Base-by-base conservation (phyloP, 1,140 invertebrate genomes). In the Camponotus pennsylvanicus region DNA sequence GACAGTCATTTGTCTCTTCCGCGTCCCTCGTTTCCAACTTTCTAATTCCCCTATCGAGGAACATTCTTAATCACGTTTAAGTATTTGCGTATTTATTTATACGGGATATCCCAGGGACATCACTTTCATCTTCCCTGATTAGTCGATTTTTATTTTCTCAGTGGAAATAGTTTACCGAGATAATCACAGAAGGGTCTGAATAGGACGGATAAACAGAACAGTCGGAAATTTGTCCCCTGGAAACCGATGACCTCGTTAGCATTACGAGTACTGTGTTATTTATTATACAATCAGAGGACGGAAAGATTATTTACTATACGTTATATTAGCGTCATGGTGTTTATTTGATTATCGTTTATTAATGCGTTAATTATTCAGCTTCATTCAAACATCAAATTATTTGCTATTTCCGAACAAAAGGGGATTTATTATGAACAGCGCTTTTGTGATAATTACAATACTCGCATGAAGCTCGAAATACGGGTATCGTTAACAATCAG, bases 11-110 rank as follows among this genome's bases (percentile, higher is more conserved):
- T 82, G 79, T 82, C 79, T 73, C 67, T 61, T 52, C 5, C 27
- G n/a, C 64, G 67, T 73, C 79, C 49, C 78, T 80, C 78, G 78
- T 80, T 71, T 80, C 15, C 27, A 82, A 82, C 79, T 82, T 82
- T 73, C 67, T 57, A 45, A 45, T n/a, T 27, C 64, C 64, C 64
- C 40, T 73, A 18, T 52, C 34, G 34, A 37, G 27, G 13, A 59
- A 34, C 49, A 69, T 82, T 73, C 55, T 73, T 82, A 82, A 82
- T 82, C 79, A 55, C 67, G 40, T 82, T 82, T 73, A 73, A 82
- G 79, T 73, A 67, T 82, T 82, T 82, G 79, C 79, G 67, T 42
- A 70, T 82, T 82, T 82, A 73, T 82, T 82, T 82, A 82, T 73
- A 82, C 57, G 79, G 67, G 11, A 42, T 45, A 82, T 82, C 52